Percentiles rank a stretch among this genome's conserved stretches.
These are phyloP conservation scores for Siphamia tubifer DNA, from an alignment of 2,113 vertebrate genomes.

Conservation along the genomic window DNA sequence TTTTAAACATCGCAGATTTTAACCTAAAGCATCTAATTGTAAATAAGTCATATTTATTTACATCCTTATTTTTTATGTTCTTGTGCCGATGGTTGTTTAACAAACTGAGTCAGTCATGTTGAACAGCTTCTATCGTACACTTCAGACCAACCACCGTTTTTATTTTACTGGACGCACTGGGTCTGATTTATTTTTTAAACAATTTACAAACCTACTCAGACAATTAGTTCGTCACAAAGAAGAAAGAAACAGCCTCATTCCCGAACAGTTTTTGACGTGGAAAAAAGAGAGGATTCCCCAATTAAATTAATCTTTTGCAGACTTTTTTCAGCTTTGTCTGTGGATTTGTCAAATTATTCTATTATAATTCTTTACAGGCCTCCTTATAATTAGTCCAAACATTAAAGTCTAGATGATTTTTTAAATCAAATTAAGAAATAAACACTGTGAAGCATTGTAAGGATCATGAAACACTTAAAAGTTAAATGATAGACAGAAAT, in stretches of 20 bases:
- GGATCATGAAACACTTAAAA: neutral
- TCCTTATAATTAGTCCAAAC: slow-evolving; percentile 49
- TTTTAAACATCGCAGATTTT: neutral
- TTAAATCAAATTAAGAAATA: neutral
- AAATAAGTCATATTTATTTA: neutral
- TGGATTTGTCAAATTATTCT: slow-evolving; percentile 57
- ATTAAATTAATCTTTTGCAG: slow-evolving; percentile 12
- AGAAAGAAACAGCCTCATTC: neutral
- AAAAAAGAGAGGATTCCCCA: neutral
- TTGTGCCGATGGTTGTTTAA: neutral
- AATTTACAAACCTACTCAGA: neutral
- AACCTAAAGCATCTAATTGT: neutral
- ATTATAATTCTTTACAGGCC: slow-evolving; percentile 63
- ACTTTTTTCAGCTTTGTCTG: slow-evolving; percentile 38
- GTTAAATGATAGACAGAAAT: no score
- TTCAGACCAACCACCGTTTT: neutral
- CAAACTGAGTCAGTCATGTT: neutral
- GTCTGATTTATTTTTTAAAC: neutral
- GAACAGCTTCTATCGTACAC: neutral
- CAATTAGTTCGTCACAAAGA: neutral
- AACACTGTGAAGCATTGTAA: neutral
- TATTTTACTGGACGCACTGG: neutral
- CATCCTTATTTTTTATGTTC: no score
- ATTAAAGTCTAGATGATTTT: slow-evolving; percentile 21
- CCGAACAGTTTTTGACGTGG: neutral